Evolutionary conservation across 2,888 invertebrate genomes (phyloP), one percentile per base, ranked within the genome.

Genomic region (Hypolimnas misippus): DNA sequence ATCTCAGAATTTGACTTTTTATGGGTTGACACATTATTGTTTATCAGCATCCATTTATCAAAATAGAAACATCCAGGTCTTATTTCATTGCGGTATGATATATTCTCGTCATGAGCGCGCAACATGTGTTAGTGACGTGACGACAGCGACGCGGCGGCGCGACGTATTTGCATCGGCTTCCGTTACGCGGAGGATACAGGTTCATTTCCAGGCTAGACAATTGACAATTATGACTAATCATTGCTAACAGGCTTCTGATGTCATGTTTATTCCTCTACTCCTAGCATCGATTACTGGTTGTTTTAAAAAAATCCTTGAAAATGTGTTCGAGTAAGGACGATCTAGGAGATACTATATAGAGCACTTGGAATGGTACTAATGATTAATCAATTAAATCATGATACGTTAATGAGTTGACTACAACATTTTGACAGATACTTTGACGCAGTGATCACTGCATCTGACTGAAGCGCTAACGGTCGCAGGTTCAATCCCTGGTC

Each of bases 111-210:
- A 49, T 35, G 38, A 35, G 5, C 19, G 1, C n/a, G 19, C 4
- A 19, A 52, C 19, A 19, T 52, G 52, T 52, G 35, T 35, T 5
- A n/a, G 19, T 19, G 35, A 52, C 35, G 35, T 33, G 19, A 19
- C 19, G 17, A 17, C 50, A 38, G 17, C 52, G 58, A 51, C 72
- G 63, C 61, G 51, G 68, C 70, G 73, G 70, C 63, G n/a, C n/a
- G n/a, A n/a, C n/a, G n/a, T n/a, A 83, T 83, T 83, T 79, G 81
- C 84, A 80, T 81, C 68, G 70, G 78, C 79, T 83, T 86, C 86
- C 86, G 84, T 73, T 79, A 78, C 70, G 67, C 70, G 61, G 72
- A 79, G 80, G 78, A 79, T 78, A 53, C 60, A 52, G 49, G 31
- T 64, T 54, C 57, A 64, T 57, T 57, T 38, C 57, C 25, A 25